Evolutionary conservation across 2,113 vertebrate genomes (phyloP).

Genomic region (Pteruthius melanotis): DNA sequence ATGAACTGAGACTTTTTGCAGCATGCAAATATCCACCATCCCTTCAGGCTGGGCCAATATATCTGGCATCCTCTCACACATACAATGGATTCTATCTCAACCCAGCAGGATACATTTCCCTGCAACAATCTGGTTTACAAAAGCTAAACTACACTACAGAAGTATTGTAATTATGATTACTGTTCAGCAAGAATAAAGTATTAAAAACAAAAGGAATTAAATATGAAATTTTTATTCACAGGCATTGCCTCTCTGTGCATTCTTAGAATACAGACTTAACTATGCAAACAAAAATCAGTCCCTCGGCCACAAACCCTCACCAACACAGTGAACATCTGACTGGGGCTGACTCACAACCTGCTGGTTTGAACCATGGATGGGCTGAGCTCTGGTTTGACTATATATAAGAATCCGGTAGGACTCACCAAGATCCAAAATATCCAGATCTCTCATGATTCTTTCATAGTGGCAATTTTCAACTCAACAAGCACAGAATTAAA

Average conservation of each 20-base stretch:
- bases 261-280: background rate
- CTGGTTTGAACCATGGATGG: background rate
- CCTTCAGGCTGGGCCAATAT: background rate
- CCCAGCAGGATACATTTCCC: background rate
- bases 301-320: background rate
- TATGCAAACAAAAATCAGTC: background rate
- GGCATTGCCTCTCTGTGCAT: rapidly evolving
- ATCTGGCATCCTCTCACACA: background rate
- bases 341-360: background rate
- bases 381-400: background rate
- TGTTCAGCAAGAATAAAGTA: background rate
- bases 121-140: background rate
- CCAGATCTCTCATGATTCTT: background rate
- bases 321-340: rapidly evolving
- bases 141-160: background rate
- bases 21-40: background rate
- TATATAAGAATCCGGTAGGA: background rate
- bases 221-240: background rate
- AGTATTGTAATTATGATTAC: background rate
- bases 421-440: background rate
- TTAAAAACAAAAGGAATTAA: background rate
- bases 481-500: background rate
- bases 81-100: background rate
- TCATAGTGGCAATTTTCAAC: background rate
- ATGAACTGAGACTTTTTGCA: slow-evolving; percentile 30